These are phyloP conservation scores for Furnarius figulus DNA, from an alignment of 2,113 vertebrate species.

Conservation along the genomic window DNA sequence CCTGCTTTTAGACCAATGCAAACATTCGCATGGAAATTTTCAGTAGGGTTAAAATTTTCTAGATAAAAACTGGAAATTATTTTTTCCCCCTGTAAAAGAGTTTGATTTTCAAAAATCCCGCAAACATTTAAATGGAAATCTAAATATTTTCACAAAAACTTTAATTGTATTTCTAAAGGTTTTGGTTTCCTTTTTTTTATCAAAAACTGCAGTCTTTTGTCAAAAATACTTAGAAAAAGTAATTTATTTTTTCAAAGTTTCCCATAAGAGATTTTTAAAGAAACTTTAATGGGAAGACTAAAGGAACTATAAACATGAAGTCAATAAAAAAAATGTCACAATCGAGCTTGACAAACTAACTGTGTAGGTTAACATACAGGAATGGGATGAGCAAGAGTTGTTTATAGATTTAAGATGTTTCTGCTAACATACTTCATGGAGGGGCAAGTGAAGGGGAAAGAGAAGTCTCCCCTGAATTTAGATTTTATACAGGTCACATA, in stretches of 20 bases:
- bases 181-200: neutral
- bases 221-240: neutral
- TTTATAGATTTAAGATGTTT: neutral
- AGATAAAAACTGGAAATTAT: neutral
- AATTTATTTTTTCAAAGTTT: neutral
- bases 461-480: neutral
- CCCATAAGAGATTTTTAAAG: neutral
- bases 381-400: neutral
- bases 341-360: neutral
- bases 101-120: conserved; percentile 50
- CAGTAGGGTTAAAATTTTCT: conserved; percentile 52
- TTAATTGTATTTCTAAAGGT: conserved; percentile 38
- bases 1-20: conserved; percentile 33
- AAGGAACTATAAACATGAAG: neutral
- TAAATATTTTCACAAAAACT: conserved; percentile 47
- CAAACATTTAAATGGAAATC: conserved; percentile 41
- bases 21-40: conserved; percentile 64
- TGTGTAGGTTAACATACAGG: neutral
- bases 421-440: neutral
- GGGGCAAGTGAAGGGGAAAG: neutral
- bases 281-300: neutral
- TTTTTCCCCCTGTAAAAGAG: neutral
- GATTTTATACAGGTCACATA: neutral
- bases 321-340: neutral
- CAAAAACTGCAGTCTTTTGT: conserved; percentile 6